Conservation (phyloP, 2,888 invertebrate species). For the Tetrapedia diversipes region DNA sequence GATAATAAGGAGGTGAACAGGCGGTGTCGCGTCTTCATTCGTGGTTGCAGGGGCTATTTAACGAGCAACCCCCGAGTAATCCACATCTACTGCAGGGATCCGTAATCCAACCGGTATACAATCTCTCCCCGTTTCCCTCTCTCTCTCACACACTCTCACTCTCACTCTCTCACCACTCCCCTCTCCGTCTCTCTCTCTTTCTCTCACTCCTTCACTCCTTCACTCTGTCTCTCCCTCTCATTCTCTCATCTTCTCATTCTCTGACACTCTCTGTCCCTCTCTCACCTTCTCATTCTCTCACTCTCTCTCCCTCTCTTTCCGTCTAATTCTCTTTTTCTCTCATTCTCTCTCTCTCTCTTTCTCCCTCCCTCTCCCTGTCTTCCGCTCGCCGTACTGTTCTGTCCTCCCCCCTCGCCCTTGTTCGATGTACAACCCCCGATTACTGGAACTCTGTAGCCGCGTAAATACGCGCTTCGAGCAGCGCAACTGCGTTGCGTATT, state of each 20-base stretch:
- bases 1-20: slow-evolving; percentile 62
- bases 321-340: not conserved
- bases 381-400: too few relatives aligned
- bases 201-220: too few relatives aligned
- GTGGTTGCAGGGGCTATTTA: slow-evolving; percentile 72
- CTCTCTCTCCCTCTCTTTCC: not conserved
- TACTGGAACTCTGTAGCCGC: not conserved
- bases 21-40: slow-evolving; percentile 61
- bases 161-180: too few relatives aligned
- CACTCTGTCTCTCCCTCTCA: not conserved
- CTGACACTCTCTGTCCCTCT: too few relatives aligned
- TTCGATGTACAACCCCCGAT: too few relatives aligned
- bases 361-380: not conserved
- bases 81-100: slow-evolving; percentile 67
- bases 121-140: not conserved
- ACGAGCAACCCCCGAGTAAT: slow-evolving; percentile 72
- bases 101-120: slow-evolving; percentile 64
- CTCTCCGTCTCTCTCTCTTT: too few relatives aligned
- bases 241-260: not conserved
- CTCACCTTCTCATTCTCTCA: too few relatives aligned
- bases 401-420: too few relatives aligned
- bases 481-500: slow-evolving; percentile 47
- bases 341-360: not conserved
- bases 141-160: not conserved
- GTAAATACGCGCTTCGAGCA: slow-evolving; percentile 53